Percentiles rank a stretch among this genome's conserved stretches.
Conservation (phyloP, 2,888 invertebrate species). For the Torymus tubicola region DNA sequence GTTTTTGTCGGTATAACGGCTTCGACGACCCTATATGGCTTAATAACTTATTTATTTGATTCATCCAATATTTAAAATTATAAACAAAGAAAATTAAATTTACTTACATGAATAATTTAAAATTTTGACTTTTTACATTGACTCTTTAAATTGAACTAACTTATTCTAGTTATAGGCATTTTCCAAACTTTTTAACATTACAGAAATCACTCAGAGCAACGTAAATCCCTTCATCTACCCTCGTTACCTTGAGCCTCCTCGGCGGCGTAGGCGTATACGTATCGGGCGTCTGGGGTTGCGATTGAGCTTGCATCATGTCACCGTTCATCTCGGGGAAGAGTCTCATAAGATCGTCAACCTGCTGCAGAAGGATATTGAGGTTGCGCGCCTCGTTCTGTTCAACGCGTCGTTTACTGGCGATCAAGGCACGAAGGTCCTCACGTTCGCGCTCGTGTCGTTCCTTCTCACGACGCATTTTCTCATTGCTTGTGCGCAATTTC, state of each 20-base stretch:
- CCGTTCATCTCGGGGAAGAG: slow-evolving; percentile 84
- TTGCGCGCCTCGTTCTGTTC: slow-evolving; percentile 85
- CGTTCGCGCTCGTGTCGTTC: slow-evolving; percentile 90
- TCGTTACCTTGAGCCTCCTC: slow-evolving; percentile 81
- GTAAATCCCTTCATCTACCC: not conserved
- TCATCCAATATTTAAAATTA: too few species aligned
- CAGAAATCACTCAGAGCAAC: too few species aligned
- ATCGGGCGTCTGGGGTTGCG: slow-evolving; percentile 73
- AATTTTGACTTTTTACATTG: too few species aligned
- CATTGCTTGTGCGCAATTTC: slow-evolving; percentile 92
- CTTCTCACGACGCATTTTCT: slow-evolving; percentile 91
- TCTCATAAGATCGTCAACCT: slow-evolving; percentile 88
- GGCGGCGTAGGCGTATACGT: slow-evolving; percentile 84
- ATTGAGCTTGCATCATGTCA: slow-evolving; percentile 49
- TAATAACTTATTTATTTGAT: too few species aligned
- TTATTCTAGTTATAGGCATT: too few species aligned
- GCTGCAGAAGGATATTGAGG: slow-evolving; percentile 85
- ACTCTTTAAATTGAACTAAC: too few species aligned
- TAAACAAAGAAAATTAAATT: too few species aligned
- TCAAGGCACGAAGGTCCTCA: slow-evolving; percentile 79
- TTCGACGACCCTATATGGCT: too few species aligned
- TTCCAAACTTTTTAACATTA: too few species aligned
- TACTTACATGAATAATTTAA: too few species aligned
- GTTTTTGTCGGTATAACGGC: too few species aligned
- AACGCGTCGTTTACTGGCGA: slow-evolving; percentile 77